A percentile compares a stretch with the other conserved stretches of the same genome.
Evolutionary conservation across 2,888 invertebrate species (phyloP).

Genomic region (Brenthis ino): DNA sequence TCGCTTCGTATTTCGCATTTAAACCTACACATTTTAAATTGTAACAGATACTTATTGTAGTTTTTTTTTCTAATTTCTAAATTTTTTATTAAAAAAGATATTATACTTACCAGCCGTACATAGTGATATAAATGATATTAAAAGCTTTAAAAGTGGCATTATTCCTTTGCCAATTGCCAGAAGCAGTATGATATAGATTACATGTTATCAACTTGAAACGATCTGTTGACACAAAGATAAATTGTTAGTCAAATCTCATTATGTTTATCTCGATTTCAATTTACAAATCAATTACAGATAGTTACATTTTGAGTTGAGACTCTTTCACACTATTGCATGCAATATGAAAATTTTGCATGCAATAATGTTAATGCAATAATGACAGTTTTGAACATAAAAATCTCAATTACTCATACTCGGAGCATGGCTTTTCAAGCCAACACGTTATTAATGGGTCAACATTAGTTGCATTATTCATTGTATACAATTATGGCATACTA

Average conservation of each 20-base stretch:
- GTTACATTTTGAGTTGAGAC: not conserved
- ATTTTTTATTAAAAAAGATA: not conserved
- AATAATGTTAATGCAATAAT: too few relatives aligned
- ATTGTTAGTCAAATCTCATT: not conserved
- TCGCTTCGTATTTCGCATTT: too few relatives aligned
- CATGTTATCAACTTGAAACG: conserved; percentile 5
- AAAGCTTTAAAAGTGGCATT: conserved; percentile 6
- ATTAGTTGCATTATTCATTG: too few relatives aligned
- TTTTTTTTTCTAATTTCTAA: too few relatives aligned
- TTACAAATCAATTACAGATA: not conserved
- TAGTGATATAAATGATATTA: not conserved
- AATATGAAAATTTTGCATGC: too few relatives aligned
- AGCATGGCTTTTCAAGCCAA: too few relatives aligned
- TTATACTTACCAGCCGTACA: not conserved
- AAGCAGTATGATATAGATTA: not conserved
- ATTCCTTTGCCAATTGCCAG: not conserved
- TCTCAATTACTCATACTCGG: too few relatives aligned
- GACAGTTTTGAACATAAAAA: too few relatives aligned
- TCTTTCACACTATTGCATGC: not conserved
- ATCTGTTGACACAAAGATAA: conserved; percentile 10
- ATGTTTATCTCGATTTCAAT: conserved; percentile 2
- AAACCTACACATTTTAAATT: too few relatives aligned
- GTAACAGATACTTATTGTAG: too few relatives aligned
- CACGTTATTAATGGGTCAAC: too few relatives aligned
- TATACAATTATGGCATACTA: too few relatives aligned